phyloP scores from a whole-genome alignment of 2,797 vertebrate genomes.

The Malurus splendens region DNA sequence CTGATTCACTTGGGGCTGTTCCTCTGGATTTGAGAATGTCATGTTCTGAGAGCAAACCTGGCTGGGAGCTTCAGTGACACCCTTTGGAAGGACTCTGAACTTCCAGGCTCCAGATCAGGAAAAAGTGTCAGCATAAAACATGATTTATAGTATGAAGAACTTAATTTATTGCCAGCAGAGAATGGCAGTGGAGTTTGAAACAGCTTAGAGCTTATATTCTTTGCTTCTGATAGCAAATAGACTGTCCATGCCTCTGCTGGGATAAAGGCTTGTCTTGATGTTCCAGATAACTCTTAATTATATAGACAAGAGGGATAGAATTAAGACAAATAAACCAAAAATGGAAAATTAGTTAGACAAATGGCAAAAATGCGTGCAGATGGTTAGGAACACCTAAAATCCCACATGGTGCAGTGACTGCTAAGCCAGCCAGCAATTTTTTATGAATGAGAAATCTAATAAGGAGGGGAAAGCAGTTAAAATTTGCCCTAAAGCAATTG shows the following conservation, averaged over 20 bases:
- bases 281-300: constrained; percentile 5
- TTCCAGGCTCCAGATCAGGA: neutral
- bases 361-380: neutral
- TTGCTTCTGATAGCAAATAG: neutral
- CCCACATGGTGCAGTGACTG: neutral
- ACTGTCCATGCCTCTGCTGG: neutral
- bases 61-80: neutral
- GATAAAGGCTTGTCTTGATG: neutral
- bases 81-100: constrained; percentile 2
- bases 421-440: constrained; percentile 28
- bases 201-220: neutral
- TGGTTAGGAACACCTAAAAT: constrained; percentile 29
- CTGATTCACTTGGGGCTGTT: neutral
- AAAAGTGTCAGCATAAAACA: neutral
- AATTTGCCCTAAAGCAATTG: constrained; percentile 26
- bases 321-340: neutral
- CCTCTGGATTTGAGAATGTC: neutral
- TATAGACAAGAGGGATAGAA: neutral
- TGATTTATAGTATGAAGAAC: neutral
- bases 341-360: neutral
- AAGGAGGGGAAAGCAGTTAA: constrained; percentile 20
- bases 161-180: neutral
- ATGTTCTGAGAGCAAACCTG: neutral
- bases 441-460: constrained; percentile 49
- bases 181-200: neutral